Conservation (phyloP, 2,888 invertebrate genomes). For the Platycheirus albimanus region DNA sequence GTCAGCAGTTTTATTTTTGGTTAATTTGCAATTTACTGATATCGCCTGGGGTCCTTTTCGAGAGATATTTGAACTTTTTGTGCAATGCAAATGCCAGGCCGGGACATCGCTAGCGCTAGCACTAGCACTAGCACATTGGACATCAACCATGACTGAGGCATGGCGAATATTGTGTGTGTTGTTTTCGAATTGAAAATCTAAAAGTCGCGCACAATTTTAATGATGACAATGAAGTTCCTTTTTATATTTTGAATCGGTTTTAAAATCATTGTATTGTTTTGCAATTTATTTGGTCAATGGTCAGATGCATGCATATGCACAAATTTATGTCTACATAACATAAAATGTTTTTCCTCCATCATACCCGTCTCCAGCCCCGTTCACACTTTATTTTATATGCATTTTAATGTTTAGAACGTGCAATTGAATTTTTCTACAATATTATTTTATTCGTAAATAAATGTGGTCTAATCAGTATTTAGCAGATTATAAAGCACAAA, state of each 20-base stretch:
- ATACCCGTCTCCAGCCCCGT: neutral
- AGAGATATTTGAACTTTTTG: slow-evolving; percentile 3
- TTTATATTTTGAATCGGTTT: slow-evolving; percentile 6
- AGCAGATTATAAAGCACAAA: slow-evolving; percentile 9
- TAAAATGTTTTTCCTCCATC: slow-evolving; percentile 1
- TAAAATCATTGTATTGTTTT: slow-evolving; percentile 56
- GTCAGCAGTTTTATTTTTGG: slow-evolving; percentile 78
- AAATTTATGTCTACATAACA: slow-evolving; percentile 34
- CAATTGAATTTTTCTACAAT: neutral
- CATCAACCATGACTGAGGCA: no score
- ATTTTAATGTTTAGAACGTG: slow-evolving; percentile 14
- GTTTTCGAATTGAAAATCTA: slow-evolving; percentile 61
- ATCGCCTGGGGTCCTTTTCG: slow-evolving; percentile 54
- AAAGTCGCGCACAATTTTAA: slow-evolving; percentile 67
- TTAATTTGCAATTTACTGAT: slow-evolving; percentile 75
- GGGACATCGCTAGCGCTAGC: no score
- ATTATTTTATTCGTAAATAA: slow-evolving; percentile 24
- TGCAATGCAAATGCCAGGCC: neutral
- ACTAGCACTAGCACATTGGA: no score
- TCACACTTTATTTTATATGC: neutral
- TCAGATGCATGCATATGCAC: slow-evolving; percentile 19
- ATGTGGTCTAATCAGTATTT: slow-evolving; percentile 32
- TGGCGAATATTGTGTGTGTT: no score
- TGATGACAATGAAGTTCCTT: slow-evolving; percentile 66
- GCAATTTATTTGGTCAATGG: slow-evolving; percentile 50